Conservation (phyloP, 2,797 vertebrate species). For the Darevskia nairensis region DNA sequence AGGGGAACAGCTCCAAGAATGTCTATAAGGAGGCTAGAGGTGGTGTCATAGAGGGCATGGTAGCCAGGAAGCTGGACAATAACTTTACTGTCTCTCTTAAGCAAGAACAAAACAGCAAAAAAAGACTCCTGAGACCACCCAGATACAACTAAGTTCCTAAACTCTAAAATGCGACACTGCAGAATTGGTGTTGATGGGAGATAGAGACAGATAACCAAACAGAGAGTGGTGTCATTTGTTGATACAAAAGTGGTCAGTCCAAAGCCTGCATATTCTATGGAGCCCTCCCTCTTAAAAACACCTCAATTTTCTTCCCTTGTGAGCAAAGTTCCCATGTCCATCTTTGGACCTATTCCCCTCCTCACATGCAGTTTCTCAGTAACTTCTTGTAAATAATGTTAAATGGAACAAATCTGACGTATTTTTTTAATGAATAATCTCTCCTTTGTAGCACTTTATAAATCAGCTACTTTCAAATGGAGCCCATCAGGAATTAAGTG, state of each 20-base stretch:
- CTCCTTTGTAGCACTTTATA: conserved; percentile 18
- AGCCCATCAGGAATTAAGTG: conserved; percentile 9
- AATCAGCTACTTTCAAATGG: conserved; percentile 15
- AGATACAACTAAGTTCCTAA: too few relatives aligned
- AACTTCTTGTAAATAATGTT: conserved; percentile 12
- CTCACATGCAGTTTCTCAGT: conserved; percentile 1
- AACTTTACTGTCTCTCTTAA: too few relatives aligned
- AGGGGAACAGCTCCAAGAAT: neutral
- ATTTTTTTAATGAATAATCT: neutral
- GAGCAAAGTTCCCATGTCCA: neutral
- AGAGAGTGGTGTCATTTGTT: neutral
- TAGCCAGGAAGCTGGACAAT: too few relatives aligned
- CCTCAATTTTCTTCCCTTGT: neutral
- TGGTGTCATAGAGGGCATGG: too few relatives aligned
- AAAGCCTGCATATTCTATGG: neutral
- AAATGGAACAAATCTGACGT: conserved; percentile 28
- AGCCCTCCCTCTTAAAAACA: neutral
- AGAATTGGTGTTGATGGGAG: neutral
- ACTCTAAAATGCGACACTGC: neutral
- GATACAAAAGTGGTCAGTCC: neutral
- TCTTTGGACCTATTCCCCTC: neutral
- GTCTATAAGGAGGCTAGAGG: neutral
- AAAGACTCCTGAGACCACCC: too few relatives aligned
- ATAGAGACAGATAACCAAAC: neutral
- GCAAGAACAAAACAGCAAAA: too few relatives aligned